Evolutionary conservation across 2,888 invertebrate genomes (phyloP), one percentile per base, ranked within the genome.

Genomic region (Sinelater perroti): DNA sequence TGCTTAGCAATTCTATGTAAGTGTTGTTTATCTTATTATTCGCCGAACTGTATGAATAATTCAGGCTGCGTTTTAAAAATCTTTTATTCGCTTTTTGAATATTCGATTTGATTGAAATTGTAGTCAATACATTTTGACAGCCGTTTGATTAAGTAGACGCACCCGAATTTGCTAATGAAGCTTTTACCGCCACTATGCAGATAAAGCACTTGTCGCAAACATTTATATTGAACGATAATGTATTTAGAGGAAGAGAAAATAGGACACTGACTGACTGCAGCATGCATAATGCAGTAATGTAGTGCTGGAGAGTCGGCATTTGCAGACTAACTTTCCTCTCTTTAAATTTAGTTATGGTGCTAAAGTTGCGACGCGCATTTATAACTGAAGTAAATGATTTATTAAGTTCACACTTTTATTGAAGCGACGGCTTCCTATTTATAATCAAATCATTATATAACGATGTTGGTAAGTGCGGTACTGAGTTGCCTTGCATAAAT

Each of bases 81-180:
- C 56, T 56, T 45, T 56, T 52, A 60, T 58, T 58, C 59, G 49
- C 53, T 42, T 33, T 60, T 53, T 56, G 61, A 63, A 62, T 65
- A 65, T 63, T 63, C 63, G 58, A 63, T 63, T 63, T 54, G 54
- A 50, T 56, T 58, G 49, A 64, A 66, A 56, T 62, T 56, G 59
- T 53, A 61, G 56, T 58, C 46, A 60, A 64, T 64, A 58, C 52
- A 36, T 40, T 58, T 51, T 61, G 58, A 61, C 63, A 61, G 40
- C 53, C 42, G 46, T 52, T 42, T 56, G 51, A 60, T 60, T 60
- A 56, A 47, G 60, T 28, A 38, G 38, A 50, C 18, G 45, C 26
- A 45, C 45, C 31, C 17, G 38, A 52, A 52, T 46, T 57, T 45
- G 30, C 44, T 57, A 57, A 50, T 40, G 36, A 42, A 46, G 53